Conservation (phyloP, 35 echinoderm and acorn worm species). For the Apostichopus japonicus region DNA sequence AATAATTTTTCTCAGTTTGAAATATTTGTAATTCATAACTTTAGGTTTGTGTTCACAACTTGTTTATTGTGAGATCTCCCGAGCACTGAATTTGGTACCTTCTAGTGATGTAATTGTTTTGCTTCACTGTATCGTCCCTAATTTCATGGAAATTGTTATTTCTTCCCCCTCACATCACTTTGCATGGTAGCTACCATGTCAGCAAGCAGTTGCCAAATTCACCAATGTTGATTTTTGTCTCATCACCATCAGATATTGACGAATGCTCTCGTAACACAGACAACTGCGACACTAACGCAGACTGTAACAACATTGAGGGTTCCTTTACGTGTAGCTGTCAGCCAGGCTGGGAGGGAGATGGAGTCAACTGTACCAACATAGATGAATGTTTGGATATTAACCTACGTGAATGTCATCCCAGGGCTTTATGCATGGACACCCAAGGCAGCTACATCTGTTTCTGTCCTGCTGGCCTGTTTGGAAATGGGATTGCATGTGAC, state of each 20-base stretch:
- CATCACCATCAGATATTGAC: constrained; percentile 73
- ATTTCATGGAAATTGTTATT: no score
- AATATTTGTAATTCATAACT: no score
- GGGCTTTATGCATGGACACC: constrained; percentile 70
- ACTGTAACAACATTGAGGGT: constrained; percentile 67
- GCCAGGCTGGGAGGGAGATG: constrained; percentile 47
- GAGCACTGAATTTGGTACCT: no score
- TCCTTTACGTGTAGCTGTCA: constrained; percentile 68
- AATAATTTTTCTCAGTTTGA: no score
- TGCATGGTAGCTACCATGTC: no score
- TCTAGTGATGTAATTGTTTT: no score
- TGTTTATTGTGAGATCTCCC: no score
- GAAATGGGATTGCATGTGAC: constrained; percentile 72
- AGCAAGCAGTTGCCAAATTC: no score
- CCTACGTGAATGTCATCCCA: constrained; percentile 54
- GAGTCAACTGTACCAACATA: constrained; percentile 67
- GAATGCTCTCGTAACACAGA: constrained; percentile 63
- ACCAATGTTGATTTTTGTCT: no score
- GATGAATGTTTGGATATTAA: constrained; percentile 64
- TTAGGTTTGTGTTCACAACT: no score
- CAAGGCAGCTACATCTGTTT: constrained; percentile 71
- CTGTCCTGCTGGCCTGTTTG: constrained; percentile 64
- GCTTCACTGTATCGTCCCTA: no score
- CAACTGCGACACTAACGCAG: constrained; percentile 62
- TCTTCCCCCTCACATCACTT: no score